Percentiles rank a stretch among this genome's conserved stretches.
Evolutionary conservation across 2,113 vertebrate species (phyloP).

Genomic region (Taurulus bubalis): DNA sequence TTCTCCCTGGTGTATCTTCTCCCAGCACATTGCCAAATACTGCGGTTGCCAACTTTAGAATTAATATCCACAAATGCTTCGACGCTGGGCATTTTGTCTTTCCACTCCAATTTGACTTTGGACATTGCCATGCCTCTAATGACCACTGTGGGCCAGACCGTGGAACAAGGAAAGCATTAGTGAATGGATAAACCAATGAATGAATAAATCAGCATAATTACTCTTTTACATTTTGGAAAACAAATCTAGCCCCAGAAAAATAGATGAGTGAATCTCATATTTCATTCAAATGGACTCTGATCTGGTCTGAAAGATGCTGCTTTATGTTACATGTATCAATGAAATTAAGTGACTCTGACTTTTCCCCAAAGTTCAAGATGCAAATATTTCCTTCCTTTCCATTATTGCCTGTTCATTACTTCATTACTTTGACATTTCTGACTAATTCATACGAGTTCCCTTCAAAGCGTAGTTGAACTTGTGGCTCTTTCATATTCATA

Average conservation of each 20-base stretch:
- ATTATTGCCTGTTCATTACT: slow-evolving; percentile 34
- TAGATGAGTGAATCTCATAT: slow-evolving; percentile 19
- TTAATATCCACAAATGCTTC: background rate
- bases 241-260: slow-evolving; percentile 19
- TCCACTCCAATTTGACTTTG: background rate
- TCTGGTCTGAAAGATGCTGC: background rate
- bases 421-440: slow-evolving; percentile 40
- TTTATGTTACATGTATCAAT: slow-evolving; percentile 4
- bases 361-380: slow-evolving; percentile 9
- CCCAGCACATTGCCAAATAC: background rate
- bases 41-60: background rate
- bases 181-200: slow-evolving; percentile 10
- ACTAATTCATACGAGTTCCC: too few relatives aligned
- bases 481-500: slow-evolving; percentile 24
- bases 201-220: slow-evolving; percentile 24
- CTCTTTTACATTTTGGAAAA: slow-evolving; percentile 13
- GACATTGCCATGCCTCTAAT: slow-evolving; percentile 2
- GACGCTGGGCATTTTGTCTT: background rate
- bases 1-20: background rate
- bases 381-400: slow-evolving; percentile 16
- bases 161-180: slow-evolving; percentile 7
- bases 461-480: slow-evolving; percentile 12
- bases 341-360: background rate
- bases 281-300: slow-evolving; percentile 6
- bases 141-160: slow-evolving; percentile 9